These are phyloP conservation scores for Craterocephalus amniculus DNA, from an alignment of 2,797 vertebrate species.

Conservation along the genomic window DNA sequence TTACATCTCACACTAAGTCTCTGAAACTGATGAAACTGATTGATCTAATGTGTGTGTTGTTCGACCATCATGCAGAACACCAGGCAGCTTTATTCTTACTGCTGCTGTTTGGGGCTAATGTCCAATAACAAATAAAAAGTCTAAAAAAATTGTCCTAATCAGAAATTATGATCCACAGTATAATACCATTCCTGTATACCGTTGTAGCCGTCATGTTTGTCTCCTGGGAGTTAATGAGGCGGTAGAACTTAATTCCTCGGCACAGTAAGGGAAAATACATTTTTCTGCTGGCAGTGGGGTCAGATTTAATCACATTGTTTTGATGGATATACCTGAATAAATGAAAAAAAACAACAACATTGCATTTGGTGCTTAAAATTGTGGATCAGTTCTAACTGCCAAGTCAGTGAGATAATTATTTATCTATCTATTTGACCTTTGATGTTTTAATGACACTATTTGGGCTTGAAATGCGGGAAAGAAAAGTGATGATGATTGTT, in stretches of 20 bases:
- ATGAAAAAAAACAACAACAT: background rate
- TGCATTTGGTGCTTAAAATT: background rate
- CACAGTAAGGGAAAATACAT: background rate
- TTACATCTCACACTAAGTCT: background rate
- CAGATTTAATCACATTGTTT: background rate
- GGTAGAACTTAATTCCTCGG: background rate
- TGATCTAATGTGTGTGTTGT: background rate
- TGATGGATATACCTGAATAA: background rate
- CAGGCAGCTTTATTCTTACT: background rate
- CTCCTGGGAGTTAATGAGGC: background rate
- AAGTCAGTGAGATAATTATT: background rate
- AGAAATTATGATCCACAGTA: background rate
- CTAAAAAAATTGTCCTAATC: background rate
- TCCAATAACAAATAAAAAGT: background rate
- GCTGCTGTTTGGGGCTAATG: background rate
- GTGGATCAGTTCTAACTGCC: background rate
- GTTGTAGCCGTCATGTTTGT: background rate
- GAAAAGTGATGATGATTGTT: constrained; percentile 4
- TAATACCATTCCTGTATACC: background rate
- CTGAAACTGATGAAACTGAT: background rate
- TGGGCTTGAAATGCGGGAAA: constrained; percentile 15
- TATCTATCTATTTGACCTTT: too few relatives aligned
- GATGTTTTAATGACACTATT: too few relatives aligned
- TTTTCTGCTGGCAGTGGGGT: background rate
- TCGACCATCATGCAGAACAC: background rate